A percentile compares a stretch with the other conserved stretches of the same genome.
phyloP scores from a whole-genome alignment of 2,797 vertebrate species.

The Yasuhikotakia modesta region DNA sequence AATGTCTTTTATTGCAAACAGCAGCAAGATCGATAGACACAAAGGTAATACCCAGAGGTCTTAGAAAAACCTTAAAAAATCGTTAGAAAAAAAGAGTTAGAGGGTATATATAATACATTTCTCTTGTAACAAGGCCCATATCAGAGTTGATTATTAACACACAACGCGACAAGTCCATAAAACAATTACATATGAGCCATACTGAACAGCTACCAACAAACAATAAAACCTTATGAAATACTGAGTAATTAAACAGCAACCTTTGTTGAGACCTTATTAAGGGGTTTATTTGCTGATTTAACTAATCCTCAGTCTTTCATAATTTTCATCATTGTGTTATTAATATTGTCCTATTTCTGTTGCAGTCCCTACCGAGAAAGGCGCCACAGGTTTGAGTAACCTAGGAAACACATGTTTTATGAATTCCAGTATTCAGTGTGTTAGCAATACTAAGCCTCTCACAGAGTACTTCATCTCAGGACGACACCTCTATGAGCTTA shows the following conservation, averaged over 20 bases:
- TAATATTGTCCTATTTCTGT: not conserved
- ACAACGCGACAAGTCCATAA: not conserved
- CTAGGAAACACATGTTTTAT: conserved; percentile 99
- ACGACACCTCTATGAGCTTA: conserved; percentile 96
- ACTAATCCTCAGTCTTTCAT: too few species aligned
- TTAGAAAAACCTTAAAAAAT: not conserved
- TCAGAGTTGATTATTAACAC: conserved; percentile 43
- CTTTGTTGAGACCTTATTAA: not conserved
- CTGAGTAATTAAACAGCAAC: conserved; percentile 8
- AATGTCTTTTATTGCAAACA: conserved; percentile 99
- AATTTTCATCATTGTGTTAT: not conserved
- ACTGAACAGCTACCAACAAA: conserved; percentile 6
- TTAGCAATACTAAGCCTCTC: conserved; percentile 97
- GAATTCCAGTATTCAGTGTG: conserved; percentile 99
- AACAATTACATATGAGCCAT: conserved; percentile 13
- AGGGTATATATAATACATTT: too few species aligned
- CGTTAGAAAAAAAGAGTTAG: too few species aligned
- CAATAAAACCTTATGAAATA: conserved; percentile 1
- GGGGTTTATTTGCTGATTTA: not conserved
- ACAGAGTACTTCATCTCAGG: conserved; percentile 97
- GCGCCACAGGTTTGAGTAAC: conserved; percentile 97
- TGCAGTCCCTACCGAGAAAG: conserved; percentile 97
- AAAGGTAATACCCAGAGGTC: conserved; percentile 82
- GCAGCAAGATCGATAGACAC: conserved; percentile 97
- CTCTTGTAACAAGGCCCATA: conserved; percentile 6